Evolutionary conservation across 1,140 invertebrate species (phyloP).

Genomic region (Scaptomyza hsui): DNA sequence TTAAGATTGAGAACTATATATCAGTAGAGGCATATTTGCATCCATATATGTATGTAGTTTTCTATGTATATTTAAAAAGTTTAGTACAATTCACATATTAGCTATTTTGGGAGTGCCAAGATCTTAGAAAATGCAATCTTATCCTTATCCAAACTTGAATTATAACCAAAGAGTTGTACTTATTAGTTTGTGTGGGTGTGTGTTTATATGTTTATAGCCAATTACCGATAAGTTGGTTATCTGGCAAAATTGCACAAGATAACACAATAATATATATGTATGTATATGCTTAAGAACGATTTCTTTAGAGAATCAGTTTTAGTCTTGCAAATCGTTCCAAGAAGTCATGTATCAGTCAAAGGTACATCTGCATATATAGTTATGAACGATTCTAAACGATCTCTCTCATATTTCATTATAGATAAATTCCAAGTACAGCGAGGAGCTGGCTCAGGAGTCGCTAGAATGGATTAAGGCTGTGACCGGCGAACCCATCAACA

Average conservation of each 20-base stretch:
- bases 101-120: not conserved
- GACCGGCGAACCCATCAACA: conserved; percentile 91
- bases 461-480: conserved; percentile 95
- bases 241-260: conserved; percentile 54
- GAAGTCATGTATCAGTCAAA: conserved; percentile 62
- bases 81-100: not conserved
- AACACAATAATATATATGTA: conserved; percentile 41
- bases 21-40: not conserved
- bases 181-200: conserved; percentile 10
- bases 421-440: conserved; percentile 98
- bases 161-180: conserved; percentile 48
- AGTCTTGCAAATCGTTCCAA: conserved; percentile 39
- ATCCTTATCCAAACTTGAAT: conserved; percentile 59
- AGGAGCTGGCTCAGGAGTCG: conserved; percentile 94
- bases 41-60: not conserved
- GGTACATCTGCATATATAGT: conserved; percentile 22
- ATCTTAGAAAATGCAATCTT: conserved; percentile 55
- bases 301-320: conserved; percentile 26
- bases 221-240: conserved; percentile 68
- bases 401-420: conserved; percentile 85
- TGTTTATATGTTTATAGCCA: conserved; percentile 53
- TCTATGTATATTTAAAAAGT: not conserved
- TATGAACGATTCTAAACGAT: not conserved
- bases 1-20: conserved; percentile 14
- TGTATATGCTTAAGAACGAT: conserved; percentile 36